Evolutionary conservation across 2,888 invertebrate genomes (phyloP), one percentile per base, ranked within the genome.

Genomic region (Nezara viridula): DNA sequence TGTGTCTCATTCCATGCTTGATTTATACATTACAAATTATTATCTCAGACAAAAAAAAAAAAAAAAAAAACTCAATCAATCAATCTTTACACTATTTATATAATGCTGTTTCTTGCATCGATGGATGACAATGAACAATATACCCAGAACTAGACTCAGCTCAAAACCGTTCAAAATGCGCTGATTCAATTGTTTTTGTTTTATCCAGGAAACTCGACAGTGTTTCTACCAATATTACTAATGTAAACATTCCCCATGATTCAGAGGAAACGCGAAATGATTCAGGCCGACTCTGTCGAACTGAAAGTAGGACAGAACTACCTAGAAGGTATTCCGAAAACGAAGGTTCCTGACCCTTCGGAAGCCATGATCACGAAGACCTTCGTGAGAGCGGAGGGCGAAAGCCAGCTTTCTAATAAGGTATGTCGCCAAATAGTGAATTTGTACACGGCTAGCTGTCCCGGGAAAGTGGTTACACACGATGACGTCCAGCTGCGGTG

Each of bases 371-470:
- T 37, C 1, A 37, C 5, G 32, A 73, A 32, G n/a, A 73, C 37
- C 37, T 73, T 73, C 66, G 32, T 37, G 66, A 73, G 37, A 73
- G 66, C 7, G 7, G 37, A 21, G 1, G 19, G 19, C 19, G 66
- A 32, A 6, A 37, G 66, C 21, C 19, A 32, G 37, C 66, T 73
- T 73, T 73, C 66, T 73, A 73, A 73, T 37, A 73, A 73, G 66
- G 66, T 73, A 73, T 21, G 32, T 19, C 66, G 66, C 66, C 37
- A 73, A 73, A 73, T 73, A 73, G 32, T 37, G 66, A 32, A 73
- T 73, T 73, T 73, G 66, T 73, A 73, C 66, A 73, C 66, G 2
- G 66, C 19, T 7, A n/a, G 66, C 7, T 5, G 66, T 19, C 16
- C 16, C 32, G 66, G 66, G 66, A 73, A 73, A 73, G 66, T 73